Evolutionary conservation across 1,140 invertebrate genomes (phyloP).

Genomic region (Choristoneura fumiferana): DNA sequence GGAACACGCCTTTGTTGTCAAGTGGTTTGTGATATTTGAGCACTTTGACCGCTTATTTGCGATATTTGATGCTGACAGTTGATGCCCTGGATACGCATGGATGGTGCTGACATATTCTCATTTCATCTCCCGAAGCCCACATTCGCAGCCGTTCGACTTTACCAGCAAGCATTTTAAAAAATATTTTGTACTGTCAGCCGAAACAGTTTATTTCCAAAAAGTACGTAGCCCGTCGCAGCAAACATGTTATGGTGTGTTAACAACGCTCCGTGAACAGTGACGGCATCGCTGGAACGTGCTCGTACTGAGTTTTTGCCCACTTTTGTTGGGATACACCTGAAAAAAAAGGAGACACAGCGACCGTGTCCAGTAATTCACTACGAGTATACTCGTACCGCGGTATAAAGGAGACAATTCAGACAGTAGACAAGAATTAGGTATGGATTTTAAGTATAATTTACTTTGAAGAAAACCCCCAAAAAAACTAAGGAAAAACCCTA

Average conservation of each 20-base stretch:
- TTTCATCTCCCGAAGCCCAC: too few relatives aligned
- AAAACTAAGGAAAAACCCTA: neutral
- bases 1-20: too few relatives aligned
- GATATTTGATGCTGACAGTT: too few relatives aligned
- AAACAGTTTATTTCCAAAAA: slow-evolving; percentile 21
- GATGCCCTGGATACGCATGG: too few relatives aligned
- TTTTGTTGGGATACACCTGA: slow-evolving; percentile 55
- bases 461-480: too few relatives aligned
- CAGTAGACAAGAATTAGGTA: neutral
- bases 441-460: too few relatives aligned
- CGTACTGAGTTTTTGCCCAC: slow-evolving; percentile 55
- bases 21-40: too few relatives aligned
- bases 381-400: too few relatives aligned
- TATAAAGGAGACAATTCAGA: neutral
- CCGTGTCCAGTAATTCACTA: slow-evolving; percentile 53
- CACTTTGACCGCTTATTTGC: too few relatives aligned
- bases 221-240: slow-evolving; percentile 17
- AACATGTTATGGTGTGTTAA: slow-evolving; percentile 60
- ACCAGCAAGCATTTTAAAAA: neutral
- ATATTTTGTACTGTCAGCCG: slow-evolving; percentile 14
- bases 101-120: too few relatives aligned
- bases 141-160: neutral
- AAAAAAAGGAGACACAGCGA: slow-evolving; percentile 36
- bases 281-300: slow-evolving; percentile 37
- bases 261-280: slow-evolving; percentile 49